These are phyloP conservation scores for Idaea dimidiata DNA, from an alignment of 2,888 invertebrate species.

Conservation along the genomic window DNA sequence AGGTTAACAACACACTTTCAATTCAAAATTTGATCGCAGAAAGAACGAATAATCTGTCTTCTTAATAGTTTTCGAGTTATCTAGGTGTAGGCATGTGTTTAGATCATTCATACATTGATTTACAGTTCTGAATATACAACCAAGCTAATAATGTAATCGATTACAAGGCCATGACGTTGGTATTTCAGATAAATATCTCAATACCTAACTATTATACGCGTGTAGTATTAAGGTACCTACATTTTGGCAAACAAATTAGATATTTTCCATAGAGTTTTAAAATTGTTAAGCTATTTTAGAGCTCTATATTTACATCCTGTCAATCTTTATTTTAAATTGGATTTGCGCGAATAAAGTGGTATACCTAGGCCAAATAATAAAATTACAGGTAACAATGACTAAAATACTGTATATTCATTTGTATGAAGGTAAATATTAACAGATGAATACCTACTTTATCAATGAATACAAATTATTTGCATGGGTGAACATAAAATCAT, in stretches of 20 bases:
- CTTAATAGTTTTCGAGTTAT: neutral
- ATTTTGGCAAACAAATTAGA: too few species aligned
- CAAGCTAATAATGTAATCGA: slow-evolving; percentile 45
- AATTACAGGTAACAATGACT: too few species aligned
- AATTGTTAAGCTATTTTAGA: too few species aligned
- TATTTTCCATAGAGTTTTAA: too few species aligned
- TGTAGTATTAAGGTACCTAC: neutral
- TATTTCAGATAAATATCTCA: slow-evolving; percentile 39
- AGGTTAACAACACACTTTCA: neutral
- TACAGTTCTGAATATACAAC: slow-evolving; percentile 42
- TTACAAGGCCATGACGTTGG: slow-evolving; percentile 52
- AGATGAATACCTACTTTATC: neutral
- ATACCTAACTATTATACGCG: slow-evolving; percentile 2
- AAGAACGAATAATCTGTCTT: neutral
- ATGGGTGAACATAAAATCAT: slow-evolving; percentile 10
- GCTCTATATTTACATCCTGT: too few species aligned
- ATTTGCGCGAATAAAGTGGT: too few species aligned
- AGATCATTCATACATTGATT: slow-evolving; percentile 38
- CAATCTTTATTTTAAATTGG: too few species aligned
- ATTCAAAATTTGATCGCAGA: neutral
- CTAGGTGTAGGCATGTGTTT: neutral
- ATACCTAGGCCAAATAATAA: too few species aligned
- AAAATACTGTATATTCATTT: too few species aligned
- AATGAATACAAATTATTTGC: slow-evolving; percentile 14
- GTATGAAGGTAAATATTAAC: too few species aligned